These are phyloP conservation scores for Enteromius unitaeniatus DNA, from an alignment of 2,797 vertebrate species.

Conservation along the genomic window DNA sequence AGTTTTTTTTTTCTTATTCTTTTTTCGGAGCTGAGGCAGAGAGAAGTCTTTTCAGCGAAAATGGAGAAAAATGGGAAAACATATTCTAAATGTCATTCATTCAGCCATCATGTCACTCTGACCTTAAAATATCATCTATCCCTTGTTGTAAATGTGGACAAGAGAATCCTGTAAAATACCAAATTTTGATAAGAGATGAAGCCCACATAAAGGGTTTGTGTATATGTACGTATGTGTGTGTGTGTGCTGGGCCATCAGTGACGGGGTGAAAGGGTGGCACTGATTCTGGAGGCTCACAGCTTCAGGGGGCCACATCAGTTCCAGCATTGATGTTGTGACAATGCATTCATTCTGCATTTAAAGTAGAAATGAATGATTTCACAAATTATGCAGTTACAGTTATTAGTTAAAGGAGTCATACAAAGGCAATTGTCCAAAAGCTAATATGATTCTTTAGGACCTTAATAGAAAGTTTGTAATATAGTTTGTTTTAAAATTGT, in stretches of 20 bases:
- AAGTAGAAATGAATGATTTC: not conserved
- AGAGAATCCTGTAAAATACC: slow-evolving; percentile 81
- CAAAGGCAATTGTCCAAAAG: too few species aligned
- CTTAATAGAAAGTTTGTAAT: too few species aligned
- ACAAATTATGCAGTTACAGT: not conserved
- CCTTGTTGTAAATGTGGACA: slow-evolving; percentile 81
- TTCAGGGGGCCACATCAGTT: not conserved
- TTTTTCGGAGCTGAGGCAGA: slow-evolving; percentile 58
- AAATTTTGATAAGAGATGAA: slow-evolving; percentile 79
- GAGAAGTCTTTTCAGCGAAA: slow-evolving; percentile 74
- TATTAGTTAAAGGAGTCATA: too few species aligned
- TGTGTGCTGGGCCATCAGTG: slow-evolving; percentile 22
- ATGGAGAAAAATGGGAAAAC: slow-evolving; percentile 80
- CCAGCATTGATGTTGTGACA: not conserved
- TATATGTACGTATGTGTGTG: slow-evolving; percentile 35
- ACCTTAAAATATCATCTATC: slow-evolving; percentile 87
- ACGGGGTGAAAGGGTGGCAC: slow-evolving; percentile 1
- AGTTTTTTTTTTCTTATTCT: slow-evolving; percentile 48
- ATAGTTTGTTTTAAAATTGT: too few species aligned
- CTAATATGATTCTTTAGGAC: too few species aligned
- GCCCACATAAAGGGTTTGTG: slow-evolving; percentile 70
- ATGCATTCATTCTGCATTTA: not conserved
- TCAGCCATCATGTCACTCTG: slow-evolving; percentile 80
- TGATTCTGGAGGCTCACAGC: slow-evolving; percentile 5
- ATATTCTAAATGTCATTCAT: slow-evolving; percentile 88